phyloP scores from a whole-genome alignment of 2,888 invertebrate species.

The Cataglyphis rosenhaueri region DNA sequence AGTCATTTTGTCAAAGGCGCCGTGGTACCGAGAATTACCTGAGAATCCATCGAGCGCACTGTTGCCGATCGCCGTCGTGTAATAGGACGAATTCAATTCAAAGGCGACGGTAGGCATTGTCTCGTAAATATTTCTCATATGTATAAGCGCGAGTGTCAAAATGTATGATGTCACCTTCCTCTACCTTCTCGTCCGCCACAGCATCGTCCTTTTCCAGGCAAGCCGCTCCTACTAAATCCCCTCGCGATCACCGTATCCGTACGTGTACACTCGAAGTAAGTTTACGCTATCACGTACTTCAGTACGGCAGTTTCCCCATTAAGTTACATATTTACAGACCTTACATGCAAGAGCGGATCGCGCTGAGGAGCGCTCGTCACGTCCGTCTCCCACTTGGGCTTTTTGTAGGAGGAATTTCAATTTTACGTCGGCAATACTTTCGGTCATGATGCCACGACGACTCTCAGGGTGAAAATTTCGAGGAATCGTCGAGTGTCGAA shows the following conservation, averaged over 20 bases:
- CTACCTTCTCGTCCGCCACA: background rate
- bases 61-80: conserved; percentile 79
- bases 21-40: conserved; percentile 70
- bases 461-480: conserved; percentile 17
- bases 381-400: background rate
- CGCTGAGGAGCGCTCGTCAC: background rate
- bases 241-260: conserved; percentile 21
- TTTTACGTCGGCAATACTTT: conserved; percentile 63
- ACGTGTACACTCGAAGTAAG: background rate
- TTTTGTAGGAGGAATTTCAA: background rate
- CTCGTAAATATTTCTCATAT: conserved; percentile 76
- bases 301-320: background rate
- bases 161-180: background rate
- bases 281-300: conserved; percentile 8
- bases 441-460: conserved; percentile 30
- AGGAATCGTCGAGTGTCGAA: background rate
- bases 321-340: conserved; percentile 32
- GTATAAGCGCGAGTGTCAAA: background rate
- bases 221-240: background rate
- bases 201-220: background rate
- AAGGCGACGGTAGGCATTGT: conserved; percentile 79
- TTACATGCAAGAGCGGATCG: background rate
- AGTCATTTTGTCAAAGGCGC: background rate
- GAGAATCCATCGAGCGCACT: conserved; percentile 78
- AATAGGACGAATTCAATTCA: conserved; percentile 80